Conservation (phyloP, 2,888 invertebrate species). For the Petrolisthes manimaculis region DNA sequence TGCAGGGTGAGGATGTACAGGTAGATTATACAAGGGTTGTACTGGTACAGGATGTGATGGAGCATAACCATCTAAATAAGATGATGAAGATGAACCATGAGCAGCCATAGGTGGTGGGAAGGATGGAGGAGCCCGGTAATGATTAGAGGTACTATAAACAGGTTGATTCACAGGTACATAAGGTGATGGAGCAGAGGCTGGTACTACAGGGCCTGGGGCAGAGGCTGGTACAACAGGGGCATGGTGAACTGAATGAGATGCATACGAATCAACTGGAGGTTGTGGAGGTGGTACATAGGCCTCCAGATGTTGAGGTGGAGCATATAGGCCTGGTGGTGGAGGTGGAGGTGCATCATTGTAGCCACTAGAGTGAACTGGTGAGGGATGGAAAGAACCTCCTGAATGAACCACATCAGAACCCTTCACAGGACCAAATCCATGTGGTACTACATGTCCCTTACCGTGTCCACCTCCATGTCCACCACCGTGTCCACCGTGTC, state of each 20-base stretch:
- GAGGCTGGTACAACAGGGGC: background rate
- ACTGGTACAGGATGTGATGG: constrained; percentile 45
- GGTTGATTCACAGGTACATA: background rate
- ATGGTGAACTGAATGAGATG: constrained; percentile 12
- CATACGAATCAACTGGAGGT: background rate
- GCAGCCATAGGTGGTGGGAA: constrained; percentile 53
- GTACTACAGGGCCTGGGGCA: background rate
- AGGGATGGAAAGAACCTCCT: constrained; percentile 17
- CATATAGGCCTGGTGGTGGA: background rate
- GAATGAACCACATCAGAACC: constrained; percentile 38
- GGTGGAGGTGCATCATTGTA: constrained; percentile 17
- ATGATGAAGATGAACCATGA: constrained; percentile 49
- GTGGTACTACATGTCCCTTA: constrained; percentile 28
- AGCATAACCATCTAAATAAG: constrained; percentile 42
- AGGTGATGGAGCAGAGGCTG: constrained; percentile 9
- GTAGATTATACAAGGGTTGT: constrained; percentile 44
- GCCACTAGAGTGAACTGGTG: background rate
- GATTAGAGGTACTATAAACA: constrained; percentile 31
- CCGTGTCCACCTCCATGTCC: background rate
- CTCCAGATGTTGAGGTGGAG: constrained; percentile 7
- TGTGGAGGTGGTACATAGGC: constrained; percentile 7
- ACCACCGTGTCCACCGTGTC: background rate
- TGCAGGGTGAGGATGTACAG: constrained; percentile 16
- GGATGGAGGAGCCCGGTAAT: constrained; percentile 47
- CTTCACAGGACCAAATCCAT: constrained; percentile 57